Percentiles rank a stretch among this genome's conserved stretches.
These are phyloP conservation scores for Synchiropus splendidus DNA, from an alignment of 2,113 vertebrate genomes.

Conservation along the genomic window DNA sequence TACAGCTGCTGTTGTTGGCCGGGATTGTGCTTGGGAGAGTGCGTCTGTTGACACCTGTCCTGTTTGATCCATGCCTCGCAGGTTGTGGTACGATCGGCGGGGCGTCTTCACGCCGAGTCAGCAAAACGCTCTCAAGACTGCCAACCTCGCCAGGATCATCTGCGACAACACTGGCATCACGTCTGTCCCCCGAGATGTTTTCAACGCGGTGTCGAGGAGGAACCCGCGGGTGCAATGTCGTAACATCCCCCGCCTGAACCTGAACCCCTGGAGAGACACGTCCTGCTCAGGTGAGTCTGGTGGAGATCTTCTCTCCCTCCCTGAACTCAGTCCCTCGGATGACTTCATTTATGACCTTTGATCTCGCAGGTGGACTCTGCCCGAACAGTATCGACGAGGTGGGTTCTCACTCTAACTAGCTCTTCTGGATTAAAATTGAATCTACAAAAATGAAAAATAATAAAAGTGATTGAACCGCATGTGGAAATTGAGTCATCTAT, in stretches of 20 bases:
- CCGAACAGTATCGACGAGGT: too few relatives aligned
- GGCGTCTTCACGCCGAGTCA: conserved; percentile 56
- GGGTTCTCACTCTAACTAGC: too few relatives aligned
- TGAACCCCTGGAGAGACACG: conserved; percentile 48
- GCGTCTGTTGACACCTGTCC: too few relatives aligned
- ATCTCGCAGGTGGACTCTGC: conserved; percentile 27
- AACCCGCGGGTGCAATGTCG: conserved; percentile 26
- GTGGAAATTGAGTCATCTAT: too few relatives aligned
- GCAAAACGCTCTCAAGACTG: conserved; percentile 15
- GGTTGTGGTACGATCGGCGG: conserved; percentile 61
- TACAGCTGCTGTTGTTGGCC: too few relatives aligned
- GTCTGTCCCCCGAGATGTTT: conserved; percentile 29
- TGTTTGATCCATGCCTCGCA: background rate
- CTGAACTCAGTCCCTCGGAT: too few relatives aligned
- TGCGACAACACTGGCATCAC: conserved; percentile 67
- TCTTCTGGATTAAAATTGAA: too few relatives aligned
- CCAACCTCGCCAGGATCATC: conserved; percentile 54
- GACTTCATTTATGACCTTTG: conserved; percentile 36
- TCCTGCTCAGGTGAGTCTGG: conserved; percentile 1
- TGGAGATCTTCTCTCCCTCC: background rate
- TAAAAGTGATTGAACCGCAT: too few relatives aligned
- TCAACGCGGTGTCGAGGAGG: conserved; percentile 1
- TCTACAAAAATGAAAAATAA: too few relatives aligned
- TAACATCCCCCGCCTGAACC: conserved; percentile 21
- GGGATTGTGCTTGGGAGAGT: too few relatives aligned